A percentile compares a stretch with the other conserved stretches of the same genome.
These are phyloP conservation scores for Drosophila demipolita DNA, from an alignment of 2,888 invertebrate genomes.

Conservation along the genomic window DNA sequence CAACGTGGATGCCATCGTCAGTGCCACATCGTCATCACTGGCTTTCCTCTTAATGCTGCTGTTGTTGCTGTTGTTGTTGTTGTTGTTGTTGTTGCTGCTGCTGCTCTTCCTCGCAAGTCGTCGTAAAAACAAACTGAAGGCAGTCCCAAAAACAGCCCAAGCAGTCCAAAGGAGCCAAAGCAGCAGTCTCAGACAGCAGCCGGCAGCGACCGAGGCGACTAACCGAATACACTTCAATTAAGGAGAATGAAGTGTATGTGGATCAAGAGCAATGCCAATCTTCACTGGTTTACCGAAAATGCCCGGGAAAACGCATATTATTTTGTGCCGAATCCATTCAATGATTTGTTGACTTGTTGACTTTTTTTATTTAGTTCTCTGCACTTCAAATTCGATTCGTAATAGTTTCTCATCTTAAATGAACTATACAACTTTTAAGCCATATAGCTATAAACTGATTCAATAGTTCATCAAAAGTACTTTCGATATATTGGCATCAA, in stretches of 20 bases:
- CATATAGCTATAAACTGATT: background rate
- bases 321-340: background rate
- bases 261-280: background rate
- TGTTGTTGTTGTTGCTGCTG: slow-evolving; percentile 44
- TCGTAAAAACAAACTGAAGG: slow-evolving; percentile 78
- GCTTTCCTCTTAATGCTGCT: slow-evolving; percentile 4
- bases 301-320: background rate
- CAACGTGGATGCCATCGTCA: slow-evolving; percentile 61
- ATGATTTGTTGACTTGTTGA: background rate
- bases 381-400: too few species aligned
- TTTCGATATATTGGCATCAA: background rate
- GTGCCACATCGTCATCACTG: slow-evolving; percentile 48
- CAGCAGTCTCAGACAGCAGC: slow-evolving; percentile 7
- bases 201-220: slow-evolving; percentile 6
- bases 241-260: background rate
- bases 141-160: slow-evolving; percentile 61
- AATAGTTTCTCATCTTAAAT: background rate
- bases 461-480: background rate
- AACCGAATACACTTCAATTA: slow-evolving; percentile 1
- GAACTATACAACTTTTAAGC: background rate
- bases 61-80: slow-evolving; percentile 4
- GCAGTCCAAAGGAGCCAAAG: slow-evolving; percentile 48
- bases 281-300: background rate
- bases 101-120: slow-evolving; percentile 57
- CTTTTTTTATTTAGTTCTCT: background rate